phyloP scores from a whole-genome alignment of 2,888 invertebrate genomes.

The Osmoderma eremita region DNA sequence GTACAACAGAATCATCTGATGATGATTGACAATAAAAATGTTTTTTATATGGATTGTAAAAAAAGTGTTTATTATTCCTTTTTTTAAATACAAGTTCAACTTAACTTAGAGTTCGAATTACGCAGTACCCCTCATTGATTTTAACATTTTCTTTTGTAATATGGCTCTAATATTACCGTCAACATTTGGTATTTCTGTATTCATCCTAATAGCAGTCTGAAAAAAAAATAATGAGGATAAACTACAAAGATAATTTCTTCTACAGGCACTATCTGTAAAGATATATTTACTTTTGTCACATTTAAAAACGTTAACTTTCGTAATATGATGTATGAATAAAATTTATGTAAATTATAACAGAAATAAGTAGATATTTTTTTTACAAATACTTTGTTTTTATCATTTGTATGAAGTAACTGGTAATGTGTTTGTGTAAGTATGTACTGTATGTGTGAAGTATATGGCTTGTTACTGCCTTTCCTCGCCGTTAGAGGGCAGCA shows the following conservation, averaged over 20 bases:
- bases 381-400: too few relatives aligned
- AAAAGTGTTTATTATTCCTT: slow-evolving; percentile 23
- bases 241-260: not conserved
- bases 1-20: slow-evolving; percentile 37
- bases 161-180: slow-evolving; percentile 83
- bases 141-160: slow-evolving; percentile 63
- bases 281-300: too few relatives aligned
- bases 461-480: too few relatives aligned
- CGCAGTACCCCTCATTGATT: slow-evolving; percentile 52
- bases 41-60: not conserved
- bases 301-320: too few relatives aligned
- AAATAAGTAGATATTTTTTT: too few relatives aligned
- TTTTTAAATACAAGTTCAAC: slow-evolving; percentile 32
- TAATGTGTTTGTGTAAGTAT: too few relatives aligned
- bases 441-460: too few relatives aligned
- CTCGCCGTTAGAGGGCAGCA: too few relatives aligned
- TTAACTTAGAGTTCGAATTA: slow-evolving; percentile 22
- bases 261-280: too few relatives aligned
- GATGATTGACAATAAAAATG: slow-evolving; percentile 6
- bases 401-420: too few relatives aligned
- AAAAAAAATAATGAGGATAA: slow-evolving; percentile 50
- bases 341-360: too few relatives aligned
- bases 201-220: slow-evolving; percentile 72
- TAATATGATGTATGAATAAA: too few relatives aligned
- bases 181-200: slow-evolving; percentile 75